Conservation (phyloP, 2,797 vertebrate genomes). For the Pseudomugil gertrudae region DNA sequence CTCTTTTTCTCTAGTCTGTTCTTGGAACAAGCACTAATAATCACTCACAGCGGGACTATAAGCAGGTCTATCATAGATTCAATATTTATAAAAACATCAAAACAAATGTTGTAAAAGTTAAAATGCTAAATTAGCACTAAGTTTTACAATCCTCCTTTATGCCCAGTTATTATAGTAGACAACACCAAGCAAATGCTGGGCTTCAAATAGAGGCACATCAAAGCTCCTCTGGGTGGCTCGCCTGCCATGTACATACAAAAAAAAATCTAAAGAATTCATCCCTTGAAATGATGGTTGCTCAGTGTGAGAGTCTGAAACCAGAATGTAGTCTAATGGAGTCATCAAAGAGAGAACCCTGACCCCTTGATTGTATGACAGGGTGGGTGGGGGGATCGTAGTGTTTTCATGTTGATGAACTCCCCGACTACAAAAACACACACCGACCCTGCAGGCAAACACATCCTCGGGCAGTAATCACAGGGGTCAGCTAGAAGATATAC, state of each 20-base stretch:
- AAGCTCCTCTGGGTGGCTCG: conserved; percentile 28
- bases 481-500: conserved; percentile 13
- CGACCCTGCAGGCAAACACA: conserved; percentile 17
- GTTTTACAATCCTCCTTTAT: conserved; percentile 20
- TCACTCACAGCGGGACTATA: conserved; percentile 37
- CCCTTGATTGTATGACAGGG: conserved; percentile 20
- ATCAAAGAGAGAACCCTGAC: conserved; percentile 51
- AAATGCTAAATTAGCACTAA: conserved; percentile 17
- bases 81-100: conserved; percentile 49
- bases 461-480: conserved; percentile 43
- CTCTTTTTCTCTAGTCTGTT: conserved; percentile 30
- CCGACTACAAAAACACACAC: conserved; percentile 29
- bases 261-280: conserved; percentile 1
- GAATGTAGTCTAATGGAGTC: conserved; percentile 55
- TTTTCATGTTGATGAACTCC: conserved; percentile 44
- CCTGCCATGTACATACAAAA: background rate
- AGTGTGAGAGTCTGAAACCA: conserved; percentile 27
- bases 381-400: background rate
- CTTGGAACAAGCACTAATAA: conserved; percentile 42
- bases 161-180: conserved; percentile 18
- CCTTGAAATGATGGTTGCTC: conserved; percentile 9
- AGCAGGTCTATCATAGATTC: conserved; percentile 46
- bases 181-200: conserved; percentile 4
- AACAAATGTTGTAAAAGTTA: conserved; percentile 45
- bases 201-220: conserved; percentile 50